These are phyloP conservation scores for Hemithea aestivaria DNA, from an alignment of 2,888 invertebrate species.

Conservation along the genomic window DNA sequence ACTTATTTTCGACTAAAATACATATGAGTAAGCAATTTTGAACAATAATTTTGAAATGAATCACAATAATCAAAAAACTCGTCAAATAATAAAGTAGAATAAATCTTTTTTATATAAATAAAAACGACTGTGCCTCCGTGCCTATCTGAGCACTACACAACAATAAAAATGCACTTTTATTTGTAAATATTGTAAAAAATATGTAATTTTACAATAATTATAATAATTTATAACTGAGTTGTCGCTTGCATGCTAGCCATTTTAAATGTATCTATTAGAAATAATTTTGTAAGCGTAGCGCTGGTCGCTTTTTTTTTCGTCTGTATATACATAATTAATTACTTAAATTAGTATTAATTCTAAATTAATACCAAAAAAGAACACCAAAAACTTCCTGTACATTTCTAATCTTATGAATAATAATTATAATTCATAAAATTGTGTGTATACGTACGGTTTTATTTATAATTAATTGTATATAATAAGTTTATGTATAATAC, in stretches of 20 bases:
- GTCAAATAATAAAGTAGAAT: conserved; percentile 25
- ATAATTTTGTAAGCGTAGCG: conserved; percentile 39
- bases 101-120: conserved; percentile 22
- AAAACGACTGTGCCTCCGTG: conserved; percentile 71
- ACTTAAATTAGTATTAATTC: conserved; percentile 36
- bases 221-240: conserved; percentile 5
- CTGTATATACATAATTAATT: conserved; percentile 47
- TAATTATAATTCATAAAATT: conserved; percentile 43
- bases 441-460: conserved; percentile 21
- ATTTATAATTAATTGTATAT: conserved; percentile 29
- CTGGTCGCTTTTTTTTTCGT: conserved; percentile 47
- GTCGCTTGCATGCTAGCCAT: conserved; percentile 23
- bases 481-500: conserved; percentile 26
- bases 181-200: conserved; percentile 24
- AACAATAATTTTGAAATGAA: too few relatives aligned
- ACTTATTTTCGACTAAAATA: not conserved
- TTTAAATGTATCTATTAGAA: conserved; percentile 28
- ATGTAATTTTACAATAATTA: conserved; percentile 8
- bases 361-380: conserved; percentile 54
- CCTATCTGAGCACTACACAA: conserved; percentile 68
- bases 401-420: conserved; percentile 66
- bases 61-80: conserved; percentile 1
- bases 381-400: conserved; percentile 68
- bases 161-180: conserved; percentile 48
- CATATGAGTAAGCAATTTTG: too few relatives aligned